Conservation (phyloP, 1,140 invertebrate genomes). For the Hermatobates lingyangjiaoensis region DNA sequence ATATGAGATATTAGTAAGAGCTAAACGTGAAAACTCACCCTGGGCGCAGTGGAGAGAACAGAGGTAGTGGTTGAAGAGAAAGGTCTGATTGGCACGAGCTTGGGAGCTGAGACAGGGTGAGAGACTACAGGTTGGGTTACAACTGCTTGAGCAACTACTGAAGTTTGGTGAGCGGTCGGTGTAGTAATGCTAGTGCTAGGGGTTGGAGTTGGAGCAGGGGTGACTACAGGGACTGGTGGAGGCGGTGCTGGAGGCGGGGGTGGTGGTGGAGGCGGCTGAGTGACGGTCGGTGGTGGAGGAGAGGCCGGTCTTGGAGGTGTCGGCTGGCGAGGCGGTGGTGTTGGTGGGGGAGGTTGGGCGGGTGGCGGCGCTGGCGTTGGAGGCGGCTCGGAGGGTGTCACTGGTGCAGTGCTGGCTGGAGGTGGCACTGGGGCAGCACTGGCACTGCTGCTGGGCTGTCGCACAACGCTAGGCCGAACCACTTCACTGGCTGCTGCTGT, state of each 20-base stretch:
- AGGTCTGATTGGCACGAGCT: not conserved
- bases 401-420: constrained; percentile 4
- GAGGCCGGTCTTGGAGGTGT: not conserved
- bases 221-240: not conserved
- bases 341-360: constrained; percentile 5
- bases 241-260: constrained; percentile 8
- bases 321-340: constrained; percentile 10
- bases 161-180: not conserved
- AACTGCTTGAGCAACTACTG: not conserved
- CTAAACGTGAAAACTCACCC: too few relatives aligned
- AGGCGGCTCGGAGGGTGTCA: not conserved
- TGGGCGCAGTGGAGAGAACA: too few relatives aligned
- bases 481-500: constrained; percentile 4
- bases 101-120: not conserved
- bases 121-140: constrained; percentile 16
- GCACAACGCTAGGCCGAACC: constrained; percentile 11
- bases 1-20: too few relatives aligned
- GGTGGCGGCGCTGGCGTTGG: not conserved
- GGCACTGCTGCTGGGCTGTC: constrained; percentile 6
- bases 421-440: constrained; percentile 6
- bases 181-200: too few relatives aligned
- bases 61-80: too few relatives aligned
- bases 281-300: not conserved
- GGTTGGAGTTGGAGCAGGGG: not conserved
- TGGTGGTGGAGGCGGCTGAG: constrained; percentile 6